phyloP scores from a whole-genome alignment of 2,888 invertebrate species.

The Disparrhopalites patrizii region DNA sequence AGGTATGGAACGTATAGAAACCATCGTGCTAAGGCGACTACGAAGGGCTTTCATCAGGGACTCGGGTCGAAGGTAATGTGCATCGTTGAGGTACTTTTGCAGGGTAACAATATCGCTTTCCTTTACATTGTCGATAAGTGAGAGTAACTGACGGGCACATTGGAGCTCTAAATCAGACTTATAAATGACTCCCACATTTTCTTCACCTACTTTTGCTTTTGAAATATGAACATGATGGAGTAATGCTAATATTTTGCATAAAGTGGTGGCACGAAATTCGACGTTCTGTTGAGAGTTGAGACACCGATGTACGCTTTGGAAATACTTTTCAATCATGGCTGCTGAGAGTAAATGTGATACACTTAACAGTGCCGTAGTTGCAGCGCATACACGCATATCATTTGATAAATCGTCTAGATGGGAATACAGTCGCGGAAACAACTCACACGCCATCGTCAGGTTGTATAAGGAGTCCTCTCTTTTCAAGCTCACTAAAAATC shows the following conservation, averaged over 20 bases:
- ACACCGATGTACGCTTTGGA: slow-evolving; percentile 16
- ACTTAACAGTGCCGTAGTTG: slow-evolving; percentile 33
- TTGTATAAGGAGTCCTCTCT: slow-evolving; percentile 33
- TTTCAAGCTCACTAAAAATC: slow-evolving; percentile 33
- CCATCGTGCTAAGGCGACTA: no score
- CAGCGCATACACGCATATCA: slow-evolving; percentile 33
- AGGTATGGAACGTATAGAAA: no score
- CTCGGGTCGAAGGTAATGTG: no score
- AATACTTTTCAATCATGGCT: slow-evolving; percentile 22
- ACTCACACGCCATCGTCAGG: slow-evolving; percentile 19
- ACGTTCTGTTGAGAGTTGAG: slow-evolving; percentile 1
- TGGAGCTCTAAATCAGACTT: no score
- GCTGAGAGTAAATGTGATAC: slow-evolving; percentile 10
- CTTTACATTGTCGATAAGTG: no score
- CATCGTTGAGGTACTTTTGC: no score
- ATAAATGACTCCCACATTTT: no score
- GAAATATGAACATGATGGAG: not conserved
- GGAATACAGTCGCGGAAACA: slow-evolving; percentile 28
- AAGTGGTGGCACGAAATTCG: slow-evolving; percentile 20
- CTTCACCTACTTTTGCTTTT: not conserved
- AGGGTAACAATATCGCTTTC: no score
- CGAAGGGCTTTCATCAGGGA: no score
- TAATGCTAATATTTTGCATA: slow-evolving; percentile 36
- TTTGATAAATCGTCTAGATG: slow-evolving; percentile 32
- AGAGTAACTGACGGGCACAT: no score